Base-by-base conservation (phyloP, 2,113 vertebrate genomes). In the Lophura nycthemera region DNA sequence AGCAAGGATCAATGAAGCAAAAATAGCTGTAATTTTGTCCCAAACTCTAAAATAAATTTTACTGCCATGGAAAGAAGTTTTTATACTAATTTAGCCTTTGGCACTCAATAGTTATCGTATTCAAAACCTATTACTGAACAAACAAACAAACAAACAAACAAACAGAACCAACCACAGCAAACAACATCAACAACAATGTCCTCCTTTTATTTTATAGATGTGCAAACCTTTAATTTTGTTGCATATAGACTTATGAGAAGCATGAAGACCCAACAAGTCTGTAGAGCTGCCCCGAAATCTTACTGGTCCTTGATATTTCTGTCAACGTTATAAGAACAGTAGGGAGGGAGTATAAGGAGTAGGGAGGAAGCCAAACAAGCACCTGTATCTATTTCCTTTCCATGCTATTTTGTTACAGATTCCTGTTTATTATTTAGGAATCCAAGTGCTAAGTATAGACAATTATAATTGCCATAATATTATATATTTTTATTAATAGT, bases 231-330 rank as follows among this genome's bases (percentile, higher is more conserved):
- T 34, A 29, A 36, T 63, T 66, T 77, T 65, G 15, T 70, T 9
- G 6, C 4, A 25, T 54, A 36, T 32, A 10, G 42, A 1, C 6
- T 29, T 70, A 7, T 13, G 66, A 77, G 50, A 77, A 83, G 27
- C 7, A 11, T 65, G 22, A 15, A 27, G 24, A 76, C 20, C 21
- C 19, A 24, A 65, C 13, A 85, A 18, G 3, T 75, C 17, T 48
- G 8, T 8, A 66, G 21, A 66, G 15, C 8, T 16, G 4, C 6
- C 7, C 3, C 30, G 42, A 86, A n/a, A 7, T 72, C n/a, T 48
- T 5, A 36, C 29, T 42, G 24, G 12, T 18, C 9, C 7, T 42
- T 38, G 10, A 56, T 30, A 30, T 4, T 1, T 1, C 4, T 48
- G 14, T 16, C 32, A 70, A 19, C 15, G 45, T 80, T 64, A 56